These are phyloP conservation scores for Orbicella faveolata DNA, from an alignment of 64 coral and sea anemone genomes.

Conservation along the genomic window DNA sequence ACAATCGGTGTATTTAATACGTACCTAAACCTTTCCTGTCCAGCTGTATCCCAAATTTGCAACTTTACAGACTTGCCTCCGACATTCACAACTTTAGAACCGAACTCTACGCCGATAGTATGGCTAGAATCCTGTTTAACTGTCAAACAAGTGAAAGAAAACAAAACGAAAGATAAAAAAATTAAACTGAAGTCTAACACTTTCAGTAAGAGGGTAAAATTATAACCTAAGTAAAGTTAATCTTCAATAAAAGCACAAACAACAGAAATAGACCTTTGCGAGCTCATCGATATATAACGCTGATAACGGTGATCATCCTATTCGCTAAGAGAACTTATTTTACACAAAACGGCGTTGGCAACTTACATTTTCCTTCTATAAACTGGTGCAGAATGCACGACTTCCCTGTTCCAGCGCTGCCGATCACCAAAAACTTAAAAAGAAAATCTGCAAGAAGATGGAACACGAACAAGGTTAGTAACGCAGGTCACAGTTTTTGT, in stretches of 20 bases:
- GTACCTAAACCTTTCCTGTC: constrained; percentile 95
- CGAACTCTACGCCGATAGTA: constrained; percentile 99
- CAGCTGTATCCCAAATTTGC: constrained; percentile 99
- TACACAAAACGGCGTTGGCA: background rate
- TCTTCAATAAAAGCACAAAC: background rate
- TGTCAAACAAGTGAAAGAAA: background rate
- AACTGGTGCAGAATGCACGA: constrained; percentile 99
- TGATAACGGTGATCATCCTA: background rate
- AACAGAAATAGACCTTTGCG: background rate
- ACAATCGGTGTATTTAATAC: background rate
- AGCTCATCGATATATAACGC: background rate
- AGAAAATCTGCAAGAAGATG: constrained; percentile 84
- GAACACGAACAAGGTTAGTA: background rate
- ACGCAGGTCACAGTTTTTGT: background rate
- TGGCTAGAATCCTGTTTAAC: constrained; percentile 99
- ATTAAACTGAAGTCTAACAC: background rate
- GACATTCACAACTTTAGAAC: constrained; percentile 95
- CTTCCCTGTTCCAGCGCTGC: constrained; percentile 97
- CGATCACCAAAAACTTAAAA: constrained; percentile 99
- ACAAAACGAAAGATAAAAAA: background rate
- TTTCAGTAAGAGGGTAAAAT: background rate
- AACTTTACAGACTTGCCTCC: constrained; percentile 97
- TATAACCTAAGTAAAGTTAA: too few relatives aligned
- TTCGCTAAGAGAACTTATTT: background rate
- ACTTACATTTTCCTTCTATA: constrained; percentile 99